Evolutionary conservation across 2,888 invertebrate species (phyloP).

Genomic region (Elmis aenea): DNA sequence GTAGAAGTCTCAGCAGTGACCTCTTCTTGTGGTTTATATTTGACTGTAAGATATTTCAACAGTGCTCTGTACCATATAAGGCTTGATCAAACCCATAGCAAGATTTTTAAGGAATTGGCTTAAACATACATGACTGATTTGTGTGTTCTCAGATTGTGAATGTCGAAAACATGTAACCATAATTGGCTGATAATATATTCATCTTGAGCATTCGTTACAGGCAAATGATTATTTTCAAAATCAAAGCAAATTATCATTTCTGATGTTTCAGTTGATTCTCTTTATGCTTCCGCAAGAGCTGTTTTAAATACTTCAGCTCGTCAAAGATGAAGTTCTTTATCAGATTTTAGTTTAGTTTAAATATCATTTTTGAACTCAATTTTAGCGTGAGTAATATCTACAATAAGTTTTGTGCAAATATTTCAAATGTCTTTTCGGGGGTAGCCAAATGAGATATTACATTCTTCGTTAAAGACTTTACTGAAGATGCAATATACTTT

Average conservation of each 20-base stretch:
- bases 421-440: slow-evolving; percentile 19
- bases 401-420: slow-evolving; percentile 14
- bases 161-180: slow-evolving; percentile 14
- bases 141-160: slow-evolving; percentile 7
- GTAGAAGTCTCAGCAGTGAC: too few species aligned
- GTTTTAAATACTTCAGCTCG: not conserved
- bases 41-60: too few species aligned
- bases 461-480: slow-evolving; percentile 19
- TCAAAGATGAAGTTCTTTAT: slow-evolving; percentile 1
- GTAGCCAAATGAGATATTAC: slow-evolving; percentile 17
- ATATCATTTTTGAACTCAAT: slow-evolving; percentile 5
- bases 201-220: slow-evolving; percentile 13
- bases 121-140: not conserved
- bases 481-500: slow-evolving; percentile 13
- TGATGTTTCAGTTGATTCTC: not conserved
- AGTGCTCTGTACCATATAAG: too few species aligned
- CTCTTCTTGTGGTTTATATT: too few species aligned
- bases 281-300: not conserved
- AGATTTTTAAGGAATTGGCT: too few species aligned
- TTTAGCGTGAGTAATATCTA: too few species aligned
- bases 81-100: too few species aligned
- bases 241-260: slow-evolving; percentile 15
- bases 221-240: slow-evolving; percentile 13
- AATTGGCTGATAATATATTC: slow-evolving; percentile 6
- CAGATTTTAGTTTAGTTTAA: slow-evolving; percentile 5